Evolutionary conservation across 2,797 vertebrate species (phyloP), one percentile per base, ranked within the genome.

Genomic region (Scarus forsteni): DNA sequence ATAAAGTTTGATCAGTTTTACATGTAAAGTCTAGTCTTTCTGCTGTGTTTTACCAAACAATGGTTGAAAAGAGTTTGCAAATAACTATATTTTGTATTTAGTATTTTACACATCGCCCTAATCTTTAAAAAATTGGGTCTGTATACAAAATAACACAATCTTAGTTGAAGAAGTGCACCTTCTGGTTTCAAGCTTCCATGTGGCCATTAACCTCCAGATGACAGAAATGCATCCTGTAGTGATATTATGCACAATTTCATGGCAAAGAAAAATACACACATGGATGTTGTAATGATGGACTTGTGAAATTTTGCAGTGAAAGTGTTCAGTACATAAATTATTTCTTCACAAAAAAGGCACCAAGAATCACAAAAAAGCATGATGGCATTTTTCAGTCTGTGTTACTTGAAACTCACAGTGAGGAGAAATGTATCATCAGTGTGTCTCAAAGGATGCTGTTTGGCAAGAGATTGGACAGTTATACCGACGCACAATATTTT

Each of bases 281-380:
- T 43, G 5, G 65, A 40, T 46, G 68, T 38, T 80, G 51, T 49
- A 77, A 76, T 66, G 40, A 60, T 50, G 38, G 48, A 60, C 48
- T 74, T 79, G 63, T 70, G 79, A 80, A 59, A 80, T 81, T 52
- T 80, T 78, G 66, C 77, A 72, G 66, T 74, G 81, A 85, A 83
- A 83, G 85, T 88, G 85, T 89, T 84, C 67, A 77, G 65, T 78
- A 86, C 68, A 84, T 69, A 66, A 88, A 85, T 72, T 14, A 73
- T 75, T 64, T 54, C 72, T 84, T 87, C 82, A 88, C 70, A 80
- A 85, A 27, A 93, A 95, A 95, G 92, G 94, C 95, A 94, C 93
- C 88, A 83, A 90, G 83, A 91, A 90, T 78, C 52, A 79, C 66
- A 34, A 67, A 74, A 82, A 68, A 35, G 44, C 7, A 10, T 58